phyloP scores from a whole-genome alignment of 2,888 invertebrate genomes.

The Nipponacmea schrenckii region DNA sequence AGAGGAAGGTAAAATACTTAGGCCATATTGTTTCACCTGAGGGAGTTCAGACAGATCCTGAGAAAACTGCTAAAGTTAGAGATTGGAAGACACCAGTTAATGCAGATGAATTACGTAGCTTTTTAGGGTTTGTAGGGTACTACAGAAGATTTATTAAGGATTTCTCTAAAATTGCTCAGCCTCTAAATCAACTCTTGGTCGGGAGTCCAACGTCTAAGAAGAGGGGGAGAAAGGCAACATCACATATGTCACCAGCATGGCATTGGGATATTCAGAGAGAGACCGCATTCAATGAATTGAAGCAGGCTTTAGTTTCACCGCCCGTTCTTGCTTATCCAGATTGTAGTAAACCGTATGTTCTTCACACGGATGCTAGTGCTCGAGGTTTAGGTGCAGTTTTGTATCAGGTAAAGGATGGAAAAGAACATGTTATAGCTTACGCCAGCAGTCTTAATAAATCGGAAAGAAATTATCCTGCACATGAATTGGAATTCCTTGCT shows the following conservation, averaged over 20 bases:
- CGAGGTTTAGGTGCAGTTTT: constrained; percentile 25
- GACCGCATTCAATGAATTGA: no score
- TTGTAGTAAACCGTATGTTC: constrained; percentile 19
- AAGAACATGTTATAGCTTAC: constrained; percentile 30
- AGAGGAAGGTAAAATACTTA: constrained; percentile 20
- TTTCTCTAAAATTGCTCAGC: constrained; percentile 23
- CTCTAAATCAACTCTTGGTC: constrained; percentile 23
- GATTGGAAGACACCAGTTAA: constrained; percentile 25
- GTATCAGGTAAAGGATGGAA: constrained; percentile 22
- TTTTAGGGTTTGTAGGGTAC: no score
- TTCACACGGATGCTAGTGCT: constrained; percentile 13
- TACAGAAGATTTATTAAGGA: constrained; percentile 24
- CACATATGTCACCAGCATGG: no score
- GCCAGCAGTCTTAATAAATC: constrained; percentile 30
- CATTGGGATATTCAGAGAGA: no score
- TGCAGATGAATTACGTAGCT: constrained; percentile 4
- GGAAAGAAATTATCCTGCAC: constrained; percentile 28
- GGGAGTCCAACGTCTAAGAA: constrained; percentile 16
- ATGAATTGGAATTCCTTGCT: constrained; percentile 30
- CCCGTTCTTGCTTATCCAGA: constrained; percentile 24
- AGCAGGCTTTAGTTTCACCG: no score
- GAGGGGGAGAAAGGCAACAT: no score
- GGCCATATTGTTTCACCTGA: constrained; percentile 27
- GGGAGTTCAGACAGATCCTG: constrained; percentile 25
- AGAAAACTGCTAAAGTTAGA: constrained; percentile 20